phyloP scores from a whole-genome alignment of 2,888 invertebrate species.

The Phytoseiulus persimilis region DNA sequence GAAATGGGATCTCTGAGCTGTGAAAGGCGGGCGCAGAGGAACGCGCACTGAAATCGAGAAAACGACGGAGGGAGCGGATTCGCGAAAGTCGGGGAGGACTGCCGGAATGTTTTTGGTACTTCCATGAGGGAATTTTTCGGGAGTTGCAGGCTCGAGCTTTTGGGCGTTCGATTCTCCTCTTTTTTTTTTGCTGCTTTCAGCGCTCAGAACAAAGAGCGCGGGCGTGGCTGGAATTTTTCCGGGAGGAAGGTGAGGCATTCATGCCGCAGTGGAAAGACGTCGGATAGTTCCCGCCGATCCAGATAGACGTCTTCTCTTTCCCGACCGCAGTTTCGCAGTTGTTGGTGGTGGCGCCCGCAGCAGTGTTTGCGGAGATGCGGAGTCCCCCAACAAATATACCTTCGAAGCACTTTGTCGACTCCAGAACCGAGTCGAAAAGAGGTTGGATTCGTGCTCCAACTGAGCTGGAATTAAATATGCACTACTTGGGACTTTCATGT shows the following conservation, averaged over 20 bases:
- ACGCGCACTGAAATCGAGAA: too few relatives aligned
- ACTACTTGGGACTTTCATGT: too few relatives aligned
- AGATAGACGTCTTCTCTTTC: background rate
- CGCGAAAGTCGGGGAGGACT: too few relatives aligned
- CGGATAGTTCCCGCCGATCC: background rate
- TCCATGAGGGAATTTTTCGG: background rate
- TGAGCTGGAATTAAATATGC: background rate
- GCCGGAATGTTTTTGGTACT: background rate
- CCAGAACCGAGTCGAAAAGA: background rate
- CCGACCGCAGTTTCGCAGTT: background rate
- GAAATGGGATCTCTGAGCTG: too few relatives aligned
- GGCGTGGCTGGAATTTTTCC: background rate
- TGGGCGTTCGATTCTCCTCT: background rate
- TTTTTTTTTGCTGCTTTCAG: background rate
- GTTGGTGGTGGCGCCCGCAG: background rate
- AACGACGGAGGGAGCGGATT: too few relatives aligned
- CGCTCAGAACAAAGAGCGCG: background rate
- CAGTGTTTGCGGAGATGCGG: too few relatives aligned
- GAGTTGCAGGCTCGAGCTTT: background rate
- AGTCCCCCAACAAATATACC: too few relatives aligned
- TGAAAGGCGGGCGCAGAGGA: too few relatives aligned
- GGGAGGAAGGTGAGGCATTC: background rate
- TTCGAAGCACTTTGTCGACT: background rate
- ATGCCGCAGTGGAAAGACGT: background rate
- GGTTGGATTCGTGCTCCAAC: background rate